phyloP scores from a whole-genome alignment of 2,888 invertebrate species.

The Cerastoderma edule region DNA sequence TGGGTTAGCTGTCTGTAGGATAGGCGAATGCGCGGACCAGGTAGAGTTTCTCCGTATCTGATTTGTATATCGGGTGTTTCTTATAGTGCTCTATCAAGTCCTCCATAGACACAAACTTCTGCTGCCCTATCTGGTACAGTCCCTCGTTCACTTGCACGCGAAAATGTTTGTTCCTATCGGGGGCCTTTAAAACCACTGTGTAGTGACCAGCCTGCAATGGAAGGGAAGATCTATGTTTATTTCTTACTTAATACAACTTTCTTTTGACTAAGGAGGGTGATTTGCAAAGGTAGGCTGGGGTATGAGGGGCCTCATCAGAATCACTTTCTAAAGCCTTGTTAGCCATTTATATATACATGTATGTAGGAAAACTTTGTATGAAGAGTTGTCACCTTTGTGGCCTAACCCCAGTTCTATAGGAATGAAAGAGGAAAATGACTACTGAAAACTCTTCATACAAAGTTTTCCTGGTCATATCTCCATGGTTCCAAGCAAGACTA shows the following conservation, averaged over 20 bases:
- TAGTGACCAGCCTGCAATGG: slow-evolving; percentile 95
- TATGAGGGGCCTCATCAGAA: too few species aligned
- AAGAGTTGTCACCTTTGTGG: not conserved
- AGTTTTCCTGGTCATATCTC: too few species aligned
- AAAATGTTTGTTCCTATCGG: slow-evolving; percentile 99
- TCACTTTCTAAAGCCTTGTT: too few species aligned
- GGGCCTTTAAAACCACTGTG: slow-evolving; percentile 98
- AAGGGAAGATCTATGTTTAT: too few species aligned
- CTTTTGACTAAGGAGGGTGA: too few species aligned
- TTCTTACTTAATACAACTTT: too few species aligned
- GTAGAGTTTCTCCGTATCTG: slow-evolving; percentile 94
- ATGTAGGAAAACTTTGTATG: not conserved
- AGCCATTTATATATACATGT: not conserved
- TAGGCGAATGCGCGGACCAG: slow-evolving; percentile 92
- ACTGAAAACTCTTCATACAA: too few species aligned
- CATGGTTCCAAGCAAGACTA: too few species aligned
- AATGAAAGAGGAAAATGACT: too few species aligned
- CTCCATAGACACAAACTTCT: slow-evolving; percentile 97
- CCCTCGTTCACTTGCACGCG: slow-evolving; percentile 94
- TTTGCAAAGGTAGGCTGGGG: too few species aligned
- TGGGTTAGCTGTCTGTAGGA: slow-evolving; percentile 71
- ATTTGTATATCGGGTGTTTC: slow-evolving; percentile 98
- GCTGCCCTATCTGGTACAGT: slow-evolving; percentile 97
- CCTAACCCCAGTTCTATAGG: too few species aligned
- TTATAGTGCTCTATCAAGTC: slow-evolving; percentile 99